Percentiles rank a stretch among this genome's conserved stretches.
Conservation (phyloP, 2,113 vertebrate species). For the Meles meles region DNA sequence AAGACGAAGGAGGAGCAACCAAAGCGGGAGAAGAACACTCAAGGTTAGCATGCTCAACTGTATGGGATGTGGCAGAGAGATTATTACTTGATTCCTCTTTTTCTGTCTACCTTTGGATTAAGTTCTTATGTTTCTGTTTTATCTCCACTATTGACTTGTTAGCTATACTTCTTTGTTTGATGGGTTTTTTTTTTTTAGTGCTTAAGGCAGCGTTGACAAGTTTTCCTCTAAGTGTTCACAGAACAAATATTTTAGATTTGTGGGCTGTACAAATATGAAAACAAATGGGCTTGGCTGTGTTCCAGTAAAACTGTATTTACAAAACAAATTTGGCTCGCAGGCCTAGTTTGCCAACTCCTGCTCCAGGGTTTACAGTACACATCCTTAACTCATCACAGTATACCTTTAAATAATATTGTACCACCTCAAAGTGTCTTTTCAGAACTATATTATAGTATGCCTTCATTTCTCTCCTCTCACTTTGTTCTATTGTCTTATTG, state of each 20-base stretch:
- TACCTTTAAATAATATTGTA: neutral
- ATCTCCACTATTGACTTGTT: neutral
- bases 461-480: neutral
- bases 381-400: neutral
- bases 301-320: constrained; percentile 10
- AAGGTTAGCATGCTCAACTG: accelerated
- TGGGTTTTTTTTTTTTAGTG: neutral
- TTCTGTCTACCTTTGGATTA: neutral
- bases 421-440: neutral
- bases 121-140: neutral
- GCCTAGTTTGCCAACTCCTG: neutral
- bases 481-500: neutral
- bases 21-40: neutral
- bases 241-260: neutral
- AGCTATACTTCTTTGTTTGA: neutral
- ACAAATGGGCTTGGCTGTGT: neutral
- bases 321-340: neutral
- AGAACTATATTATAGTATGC: neutral
- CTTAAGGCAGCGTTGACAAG: neutral
- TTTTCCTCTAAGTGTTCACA: constrained; percentile 15
- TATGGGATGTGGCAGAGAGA: no score
- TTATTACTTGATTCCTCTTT: neutral
- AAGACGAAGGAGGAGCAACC: neutral
- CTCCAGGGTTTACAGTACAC: neutral
- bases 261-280: neutral